Base-by-base conservation (phyloP, 2,888 invertebrate species). In the Mechanitis messenoides region DNA sequence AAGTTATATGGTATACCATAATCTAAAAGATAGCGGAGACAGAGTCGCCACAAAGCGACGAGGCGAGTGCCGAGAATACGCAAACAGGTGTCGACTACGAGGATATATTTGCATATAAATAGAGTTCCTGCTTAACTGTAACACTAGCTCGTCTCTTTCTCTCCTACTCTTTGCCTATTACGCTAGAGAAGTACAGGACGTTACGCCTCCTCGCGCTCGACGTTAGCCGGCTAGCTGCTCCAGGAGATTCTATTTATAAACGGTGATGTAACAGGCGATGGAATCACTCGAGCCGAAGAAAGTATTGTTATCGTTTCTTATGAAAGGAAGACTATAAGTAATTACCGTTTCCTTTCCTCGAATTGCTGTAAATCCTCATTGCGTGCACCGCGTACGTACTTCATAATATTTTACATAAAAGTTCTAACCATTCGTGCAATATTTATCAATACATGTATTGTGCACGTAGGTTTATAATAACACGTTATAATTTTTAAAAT, bases 51-150 rank as follows among this genome's bases (percentile, higher is more conserved):
- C 85, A 84, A 83, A 81, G 83, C 84, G 81, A 78, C 77, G 79
- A 78, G 76, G 77, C 78, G 81, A 83, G 78, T 78, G 86, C 75
- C 74, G 83, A 86, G 89, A 90, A 90, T 90, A 89, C 89, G 87
- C 89, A 90, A 90, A 90, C 90, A 90, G 89, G 90, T 90, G 90
- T 89, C 85, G 89, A 81, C 85, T 86, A 79, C 83, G 88, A 87
- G 86, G 88, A 83, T 88, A 85, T 89, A 89, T 90, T 90, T 89
- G 90, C 90, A 90, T 90, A 89, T 90, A 90, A 89, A 90, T 90
- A 89, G 90, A 90, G 89, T 89, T 88, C 89, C 89, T 88, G 88
- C 88, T 88, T 89, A 90, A 90, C 90, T 89, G 89, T 90, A 90
- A 83, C 88, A 84, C 80, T 78, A 75, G 69, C 78, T 79, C 78